Evolutionary conservation across 2,888 invertebrate genomes (phyloP).

Genomic region (Flabesymbios commensalis): DNA sequence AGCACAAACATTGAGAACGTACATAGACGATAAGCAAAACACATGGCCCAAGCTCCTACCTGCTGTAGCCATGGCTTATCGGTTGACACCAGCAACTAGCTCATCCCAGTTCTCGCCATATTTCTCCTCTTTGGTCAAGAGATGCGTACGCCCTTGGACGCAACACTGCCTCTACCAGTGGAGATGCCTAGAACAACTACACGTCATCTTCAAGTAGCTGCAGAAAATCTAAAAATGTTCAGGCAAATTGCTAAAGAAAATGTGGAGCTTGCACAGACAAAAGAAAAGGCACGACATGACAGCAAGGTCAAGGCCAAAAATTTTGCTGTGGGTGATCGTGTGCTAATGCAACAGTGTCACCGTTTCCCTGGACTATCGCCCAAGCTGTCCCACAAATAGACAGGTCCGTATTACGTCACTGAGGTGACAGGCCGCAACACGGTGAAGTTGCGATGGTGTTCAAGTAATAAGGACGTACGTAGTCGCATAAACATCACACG

Average conservation of each 20-base stretch:
- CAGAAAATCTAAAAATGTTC: neutral
- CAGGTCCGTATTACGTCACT: slow-evolving; percentile 1
- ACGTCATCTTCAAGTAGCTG: too few species aligned
- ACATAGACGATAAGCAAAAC: neutral
- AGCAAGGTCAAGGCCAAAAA: neutral
- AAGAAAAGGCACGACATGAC: neutral
- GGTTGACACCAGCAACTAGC: neutral
- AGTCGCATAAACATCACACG: too few species aligned
- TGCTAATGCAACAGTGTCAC: neutral
- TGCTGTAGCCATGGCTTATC: neutral
- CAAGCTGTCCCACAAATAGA: neutral
- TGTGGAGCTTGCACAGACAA: neutral
- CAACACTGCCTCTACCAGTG: neutral
- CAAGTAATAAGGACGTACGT: too few species aligned
- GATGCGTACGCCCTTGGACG: neutral
- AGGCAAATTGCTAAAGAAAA: neutral
- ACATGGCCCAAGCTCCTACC: slow-evolving; percentile 4
- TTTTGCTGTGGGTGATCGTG: neutral
- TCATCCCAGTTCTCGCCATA: neutral
- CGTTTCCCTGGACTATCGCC: neutral
- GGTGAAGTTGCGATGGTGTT: neutral
- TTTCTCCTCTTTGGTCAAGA: neutral
- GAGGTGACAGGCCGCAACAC: neutral
- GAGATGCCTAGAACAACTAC: neutral
- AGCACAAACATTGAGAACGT: neutral